Percentiles rank a stretch among this genome's conserved stretches.
Conservation (phyloP, 2,113 vertebrate genomes). For the Pachyramphus minor region DNA sequence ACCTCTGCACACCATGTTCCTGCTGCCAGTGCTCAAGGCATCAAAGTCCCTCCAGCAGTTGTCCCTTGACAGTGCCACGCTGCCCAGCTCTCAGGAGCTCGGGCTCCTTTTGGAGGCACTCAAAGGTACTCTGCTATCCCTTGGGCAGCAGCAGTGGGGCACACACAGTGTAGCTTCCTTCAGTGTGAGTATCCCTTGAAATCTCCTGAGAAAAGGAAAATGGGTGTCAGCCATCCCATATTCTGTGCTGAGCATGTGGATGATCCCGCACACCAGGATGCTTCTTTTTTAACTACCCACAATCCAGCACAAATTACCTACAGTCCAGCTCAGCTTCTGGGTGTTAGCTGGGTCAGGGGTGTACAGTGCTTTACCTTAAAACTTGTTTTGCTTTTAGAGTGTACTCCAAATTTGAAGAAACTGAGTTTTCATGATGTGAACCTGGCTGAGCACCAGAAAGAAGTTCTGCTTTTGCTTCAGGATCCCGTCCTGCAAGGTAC, state of each 20-base stretch:
- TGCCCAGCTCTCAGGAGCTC: slow-evolving; percentile 66
- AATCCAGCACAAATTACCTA: background rate
- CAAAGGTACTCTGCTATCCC: slow-evolving; percentile 66
- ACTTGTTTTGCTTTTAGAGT: slow-evolving; percentile 65
- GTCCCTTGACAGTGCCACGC: slow-evolving; percentile 76
- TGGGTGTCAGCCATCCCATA: background rate
- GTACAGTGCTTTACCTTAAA: background rate
- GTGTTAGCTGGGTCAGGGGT: background rate
- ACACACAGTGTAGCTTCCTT: background rate
- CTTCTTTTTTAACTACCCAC: background rate
- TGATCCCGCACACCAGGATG: background rate
- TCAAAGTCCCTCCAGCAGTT: slow-evolving; percentile 76
- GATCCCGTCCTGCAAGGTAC: slow-evolving; percentile 80
- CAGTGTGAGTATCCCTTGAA: background rate
- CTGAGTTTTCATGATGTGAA: slow-evolving; percentile 84
- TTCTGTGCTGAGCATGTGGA: background rate
- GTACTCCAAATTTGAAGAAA: slow-evolving; percentile 72
- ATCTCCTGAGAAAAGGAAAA: background rate
- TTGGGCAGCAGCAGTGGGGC: background rate
- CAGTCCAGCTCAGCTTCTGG: background rate
- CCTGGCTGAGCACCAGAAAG: slow-evolving; percentile 77
- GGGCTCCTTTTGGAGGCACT: slow-evolving; percentile 72
- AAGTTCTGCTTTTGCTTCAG: slow-evolving; percentile 81
- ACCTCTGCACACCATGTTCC: slow-evolving; percentile 60
- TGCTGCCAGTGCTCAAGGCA: slow-evolving; percentile 74